These are phyloP conservation scores for Meloe dianella DNA, from an alignment of 2,888 invertebrate genomes.

Conservation along the genomic window DNA sequence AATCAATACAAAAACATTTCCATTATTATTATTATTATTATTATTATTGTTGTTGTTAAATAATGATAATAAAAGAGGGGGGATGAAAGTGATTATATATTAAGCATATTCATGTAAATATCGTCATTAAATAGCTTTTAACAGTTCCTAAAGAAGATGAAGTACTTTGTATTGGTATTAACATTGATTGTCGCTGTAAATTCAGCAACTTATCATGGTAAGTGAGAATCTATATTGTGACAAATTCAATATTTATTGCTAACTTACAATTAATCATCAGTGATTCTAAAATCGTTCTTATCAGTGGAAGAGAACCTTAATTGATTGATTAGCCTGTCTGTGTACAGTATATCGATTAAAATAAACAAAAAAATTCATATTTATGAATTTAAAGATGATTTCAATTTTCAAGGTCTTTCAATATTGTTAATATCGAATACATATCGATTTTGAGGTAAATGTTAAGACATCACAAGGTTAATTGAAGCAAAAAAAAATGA, in stretches of 20 bases:
- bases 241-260: not conserved
- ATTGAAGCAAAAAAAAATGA: no score
- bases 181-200: slow-evolving; percentile 17
- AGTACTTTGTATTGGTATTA: slow-evolving; percentile 20
- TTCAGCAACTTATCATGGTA: slow-evolving; percentile 25
- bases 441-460: not conserved
- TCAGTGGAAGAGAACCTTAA: not conserved
- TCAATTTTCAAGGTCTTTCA: not conserved
- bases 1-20: not conserved
- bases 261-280: not conserved
- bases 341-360: no score
- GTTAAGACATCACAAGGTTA: not conserved
- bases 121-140: slow-evolving; percentile 17
- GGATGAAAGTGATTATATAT: slow-evolving; percentile 18
- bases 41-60: not conserved
- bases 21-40: not conserved
- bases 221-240: slow-evolving; percentile 12
- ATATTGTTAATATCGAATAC: not conserved
- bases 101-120: slow-evolving; percentile 20
- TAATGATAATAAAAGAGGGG: slow-evolving; percentile 22
- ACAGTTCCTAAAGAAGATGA: slow-evolving; percentile 21
- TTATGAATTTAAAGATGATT: not conserved
- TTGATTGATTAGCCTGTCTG: not conserved
- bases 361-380: not conserved
- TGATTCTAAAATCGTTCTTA: not conserved